Evolutionary conservation across 2,113 vertebrate genomes (phyloP), one percentile per base, ranked within the genome.

Genomic region (Eudyptes chrysolophus): DNA sequence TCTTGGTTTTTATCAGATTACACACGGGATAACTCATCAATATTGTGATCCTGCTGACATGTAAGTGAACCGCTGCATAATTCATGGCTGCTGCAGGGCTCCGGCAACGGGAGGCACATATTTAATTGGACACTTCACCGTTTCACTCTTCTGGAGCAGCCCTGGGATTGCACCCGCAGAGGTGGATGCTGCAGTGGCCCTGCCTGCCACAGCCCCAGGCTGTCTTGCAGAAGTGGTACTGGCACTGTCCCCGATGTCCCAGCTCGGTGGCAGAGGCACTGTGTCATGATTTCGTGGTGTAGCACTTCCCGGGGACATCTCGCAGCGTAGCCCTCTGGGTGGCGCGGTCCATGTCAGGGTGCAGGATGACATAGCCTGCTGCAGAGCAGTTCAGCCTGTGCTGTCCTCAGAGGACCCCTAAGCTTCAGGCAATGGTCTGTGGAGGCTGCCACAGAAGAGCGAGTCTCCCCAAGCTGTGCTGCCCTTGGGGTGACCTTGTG

Each of bases 1-100:
- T 96, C 94, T 97, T 69, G 75, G 78, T 95, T 97, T 96, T 98
- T 96, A 95, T 94, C 93, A 92, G 93, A 96, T 97, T 97, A 95
- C 95, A 84, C 18, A 15, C 6, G 30, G 88, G 95, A 94, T 97
- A 97, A 89, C 95, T 96, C 97, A 96, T 97, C 97, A 96, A 96
- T 97, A 94, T 93, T 95, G 95, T 96, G 97, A 95, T 96, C 94
- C 95, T 70, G 95, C 96, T 96, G 97, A 97, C 95, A 94, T 49
- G 55, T 79, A 85, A 94, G 95, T 62, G 94, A 96, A 89, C 48
- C 6, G 5, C 93, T 97, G 97, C 95, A 96, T 96, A 95, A 97
- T 97, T 96, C 96, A 97, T 96, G 96, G 94, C 72, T 93, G 94
- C 94, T 95, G 92, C 95, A 87, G 95, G 72, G 92, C 95, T 88